A percentile compares a stretch with the other conserved stretches of the same genome.
Evolutionary conservation across 92 coral and sea anemone genomes (phyloP).

Genomic region (Montipora capitata): DNA sequence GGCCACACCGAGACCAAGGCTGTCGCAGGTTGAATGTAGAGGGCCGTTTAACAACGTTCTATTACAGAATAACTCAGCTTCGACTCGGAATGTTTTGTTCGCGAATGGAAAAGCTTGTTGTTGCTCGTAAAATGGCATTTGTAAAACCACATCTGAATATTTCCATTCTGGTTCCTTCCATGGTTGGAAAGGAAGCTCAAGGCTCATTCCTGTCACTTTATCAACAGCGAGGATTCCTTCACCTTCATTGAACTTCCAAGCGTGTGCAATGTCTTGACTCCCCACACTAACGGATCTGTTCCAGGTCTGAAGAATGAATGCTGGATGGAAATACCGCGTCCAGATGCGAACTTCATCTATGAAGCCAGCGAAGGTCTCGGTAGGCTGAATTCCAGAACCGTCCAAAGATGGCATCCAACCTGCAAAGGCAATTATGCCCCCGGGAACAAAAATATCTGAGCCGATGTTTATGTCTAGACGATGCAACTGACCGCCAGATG

Average conservation of each 20-base stretch:
- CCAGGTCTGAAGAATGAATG: conserved; percentile 93
- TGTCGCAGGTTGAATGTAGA: conserved; percentile 71
- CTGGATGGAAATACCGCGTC: conserved; percentile 97
- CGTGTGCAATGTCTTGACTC: conserved; percentile 82
- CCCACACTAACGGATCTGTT: conserved; percentile 83
- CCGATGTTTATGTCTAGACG: conserved; percentile 83
- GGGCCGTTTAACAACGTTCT: conserved; percentile 81
- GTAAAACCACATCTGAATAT: conserved; percentile 82
- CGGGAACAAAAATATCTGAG: conserved; percentile 81
- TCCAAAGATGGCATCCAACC: conserved; percentile 97
- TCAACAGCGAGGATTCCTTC: conserved; percentile 88
- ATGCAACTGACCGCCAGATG: conserved; percentile 79
- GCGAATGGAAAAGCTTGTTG: conserved; percentile 65
- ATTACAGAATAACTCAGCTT: conserved; percentile 84
- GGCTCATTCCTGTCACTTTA: conserved; percentile 75
- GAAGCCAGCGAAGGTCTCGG: conserved; percentile 83
- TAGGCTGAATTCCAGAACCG: conserved; percentile 86
- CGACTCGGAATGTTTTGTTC: conserved; percentile 72
- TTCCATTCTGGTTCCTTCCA: conserved; percentile 93
- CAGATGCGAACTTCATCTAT: conserved; percentile 95
- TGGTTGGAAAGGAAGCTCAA: conserved; percentile 84
- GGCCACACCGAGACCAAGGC: conserved; percentile 84
- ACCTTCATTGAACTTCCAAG: conserved; percentile 97
- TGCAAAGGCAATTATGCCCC: conserved; percentile 90
- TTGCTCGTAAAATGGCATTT: conserved; percentile 80